These are phyloP conservation scores for Odontesthes bonariensis DNA, from an alignment of 2,113 vertebrate species.

Conservation along the genomic window DNA sequence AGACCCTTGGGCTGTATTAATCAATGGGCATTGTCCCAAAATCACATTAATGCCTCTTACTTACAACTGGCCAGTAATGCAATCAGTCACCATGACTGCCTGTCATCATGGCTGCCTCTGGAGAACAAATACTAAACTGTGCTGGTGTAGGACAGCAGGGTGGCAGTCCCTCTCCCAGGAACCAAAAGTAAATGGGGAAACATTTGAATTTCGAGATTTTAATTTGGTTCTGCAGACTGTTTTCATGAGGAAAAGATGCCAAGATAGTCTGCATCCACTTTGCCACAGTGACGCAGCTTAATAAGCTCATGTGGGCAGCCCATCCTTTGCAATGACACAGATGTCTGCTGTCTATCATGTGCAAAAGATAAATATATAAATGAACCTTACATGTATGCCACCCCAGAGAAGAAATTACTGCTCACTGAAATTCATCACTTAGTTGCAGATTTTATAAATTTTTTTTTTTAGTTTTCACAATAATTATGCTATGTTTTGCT, in stretches of 20 bases:
- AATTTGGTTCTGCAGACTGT: constrained; percentile 42
- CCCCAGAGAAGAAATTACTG: not conserved
- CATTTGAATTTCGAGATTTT: constrained; percentile 43
- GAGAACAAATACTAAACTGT: constrained; percentile 25
- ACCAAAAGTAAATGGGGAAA: constrained; percentile 30
- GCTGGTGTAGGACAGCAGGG: constrained; percentile 15
- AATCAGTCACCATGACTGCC: constrained; percentile 63
- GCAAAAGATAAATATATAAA: not conserved
- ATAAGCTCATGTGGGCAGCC: constrained; percentile 31
- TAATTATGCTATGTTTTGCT: not conserved
- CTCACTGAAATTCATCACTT: not conserved
- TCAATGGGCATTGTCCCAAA: constrained; percentile 70
- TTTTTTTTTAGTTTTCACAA: not conserved
- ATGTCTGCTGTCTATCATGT: constrained; percentile 43
- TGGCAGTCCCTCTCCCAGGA: constrained; percentile 27
- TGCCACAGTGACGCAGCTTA: constrained; percentile 35
- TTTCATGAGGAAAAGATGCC: constrained; percentile 35
- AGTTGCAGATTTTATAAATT: not conserved
- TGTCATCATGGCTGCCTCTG: constrained; percentile 29
- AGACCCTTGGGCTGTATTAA: constrained; percentile 56
- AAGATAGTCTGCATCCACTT: constrained; percentile 60
- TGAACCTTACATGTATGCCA: not conserved
- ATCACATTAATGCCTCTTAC: constrained; percentile 70
- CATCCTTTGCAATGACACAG: constrained; percentile 18
- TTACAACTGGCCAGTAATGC: constrained; percentile 44